Percentiles rank a stretch among this genome's conserved stretches.
phyloP scores from a whole-genome alignment of 2,797 vertebrate genomes.

The Paedocypris micromegethes region DNA sequence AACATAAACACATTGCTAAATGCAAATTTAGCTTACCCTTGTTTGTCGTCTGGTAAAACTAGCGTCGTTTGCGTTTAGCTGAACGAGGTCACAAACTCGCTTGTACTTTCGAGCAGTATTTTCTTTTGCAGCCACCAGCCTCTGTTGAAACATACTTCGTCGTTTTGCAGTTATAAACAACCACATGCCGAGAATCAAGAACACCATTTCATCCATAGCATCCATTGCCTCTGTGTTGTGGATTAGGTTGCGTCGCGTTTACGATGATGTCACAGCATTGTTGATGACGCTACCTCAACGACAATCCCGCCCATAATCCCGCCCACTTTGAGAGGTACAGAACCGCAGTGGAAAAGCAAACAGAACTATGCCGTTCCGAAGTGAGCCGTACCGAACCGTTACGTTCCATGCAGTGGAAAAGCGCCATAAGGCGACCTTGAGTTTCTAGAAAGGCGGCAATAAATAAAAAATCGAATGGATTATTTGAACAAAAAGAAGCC shows the following conservation, averaged over 20 bases:
- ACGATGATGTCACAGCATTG: not conserved
- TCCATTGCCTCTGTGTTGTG: not conserved
- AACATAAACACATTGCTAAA: too few species aligned
- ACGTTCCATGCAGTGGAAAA: too few species aligned
- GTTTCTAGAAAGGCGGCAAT: too few species aligned
- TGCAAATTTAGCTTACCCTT: not conserved
- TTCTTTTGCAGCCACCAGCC: not conserved
- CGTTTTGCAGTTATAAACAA: too few species aligned
- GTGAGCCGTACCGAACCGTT: too few species aligned
- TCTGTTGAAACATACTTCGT: not conserved
- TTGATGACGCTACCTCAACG: not conserved
- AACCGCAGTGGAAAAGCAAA: too few species aligned
- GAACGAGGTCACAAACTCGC: not conserved
- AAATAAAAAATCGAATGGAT: too few species aligned
- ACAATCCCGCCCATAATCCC: too few species aligned
- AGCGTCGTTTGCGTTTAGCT: not conserved
- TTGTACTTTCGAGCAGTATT: not conserved
- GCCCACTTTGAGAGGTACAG: too few species aligned
- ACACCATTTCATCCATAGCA: not conserved
- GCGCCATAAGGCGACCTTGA: too few species aligned
- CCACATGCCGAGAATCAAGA: not conserved
- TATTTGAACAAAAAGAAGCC: conserved; percentile 1
- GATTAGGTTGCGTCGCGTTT: not conserved
- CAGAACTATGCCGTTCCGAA: too few species aligned
- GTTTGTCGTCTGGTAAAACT: not conserved